These are phyloP conservation scores for Odontomyia ornata DNA, from an alignment of 2,888 invertebrate species.

Conservation along the genomic window DNA sequence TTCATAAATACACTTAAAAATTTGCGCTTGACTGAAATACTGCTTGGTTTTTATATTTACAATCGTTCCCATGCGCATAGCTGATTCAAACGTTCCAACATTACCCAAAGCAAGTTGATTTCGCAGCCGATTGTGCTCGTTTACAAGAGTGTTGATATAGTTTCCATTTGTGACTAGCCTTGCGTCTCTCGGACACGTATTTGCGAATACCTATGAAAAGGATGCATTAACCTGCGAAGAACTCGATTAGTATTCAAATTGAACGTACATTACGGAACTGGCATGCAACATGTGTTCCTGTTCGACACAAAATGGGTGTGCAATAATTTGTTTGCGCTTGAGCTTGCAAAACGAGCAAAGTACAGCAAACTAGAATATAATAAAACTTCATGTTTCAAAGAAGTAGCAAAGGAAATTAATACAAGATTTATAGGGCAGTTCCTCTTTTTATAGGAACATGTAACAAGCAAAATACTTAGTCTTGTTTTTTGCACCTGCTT, in stretches of 20 bases:
- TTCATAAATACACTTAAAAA: not conserved
- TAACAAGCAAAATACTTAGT: no score
- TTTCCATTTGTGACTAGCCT: not conserved
- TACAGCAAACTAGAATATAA: no score
- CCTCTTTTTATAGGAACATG: no score
- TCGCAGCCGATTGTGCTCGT: conserved; percentile 20
- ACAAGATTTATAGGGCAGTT: no score
- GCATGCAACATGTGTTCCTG: conserved; percentile 3
- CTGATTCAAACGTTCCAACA: not conserved
- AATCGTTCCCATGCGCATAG: conserved; percentile 15
- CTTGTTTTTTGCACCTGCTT: no score
- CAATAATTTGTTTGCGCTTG: not conserved
- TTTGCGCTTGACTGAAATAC: not conserved
- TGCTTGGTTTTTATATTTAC: conserved; percentile 12
- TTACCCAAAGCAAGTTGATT: conserved; percentile 3
- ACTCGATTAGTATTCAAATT: not conserved
- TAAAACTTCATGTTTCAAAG: no score
- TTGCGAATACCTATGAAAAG: not conserved
- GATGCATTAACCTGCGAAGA: not conserved
- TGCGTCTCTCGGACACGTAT: conserved; percentile 6
- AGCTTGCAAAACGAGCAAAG: no score
- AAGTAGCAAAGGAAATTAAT: no score
- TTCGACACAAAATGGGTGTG: not conserved
- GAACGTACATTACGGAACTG: not conserved
- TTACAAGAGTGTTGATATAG: not conserved